Evolutionary conservation across 2,113 vertebrate genomes (phyloP).

Genomic region (Pollachius pollachius): DNA sequence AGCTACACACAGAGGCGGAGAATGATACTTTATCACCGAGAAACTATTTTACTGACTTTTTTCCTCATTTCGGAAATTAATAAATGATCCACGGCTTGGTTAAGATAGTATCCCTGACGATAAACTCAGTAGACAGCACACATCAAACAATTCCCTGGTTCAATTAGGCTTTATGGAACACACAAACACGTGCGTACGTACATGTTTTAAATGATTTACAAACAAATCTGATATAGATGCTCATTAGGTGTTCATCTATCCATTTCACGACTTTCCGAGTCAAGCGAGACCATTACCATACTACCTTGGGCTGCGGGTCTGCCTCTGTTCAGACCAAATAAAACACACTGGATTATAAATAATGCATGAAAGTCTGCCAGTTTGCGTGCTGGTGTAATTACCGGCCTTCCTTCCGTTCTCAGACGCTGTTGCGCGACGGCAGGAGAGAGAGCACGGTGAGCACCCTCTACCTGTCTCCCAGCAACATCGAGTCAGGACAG

Average conservation of each 20-base stretch:
- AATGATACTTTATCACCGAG: too few species aligned
- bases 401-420: conserved; percentile 5
- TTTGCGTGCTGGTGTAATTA: background rate
- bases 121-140: too few species aligned
- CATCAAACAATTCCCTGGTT: too few species aligned
- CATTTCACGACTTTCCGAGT: background rate
- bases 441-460: conserved; percentile 87
- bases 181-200: background rate
- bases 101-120: too few species aligned
- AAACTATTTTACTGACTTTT: too few species aligned
- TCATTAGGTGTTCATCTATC: background rate
- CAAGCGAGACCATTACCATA: background rate
- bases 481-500: conserved; percentile 83
- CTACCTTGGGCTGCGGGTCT: background rate
- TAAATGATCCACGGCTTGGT: too few species aligned
- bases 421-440: conserved; percentile 82
- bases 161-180: too few species aligned
- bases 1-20: too few species aligned
- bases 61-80: too few species aligned
- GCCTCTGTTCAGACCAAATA: background rate
- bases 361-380: background rate
- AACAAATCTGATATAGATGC: background rate
- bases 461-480: conserved; percentile 82
- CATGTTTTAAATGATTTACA: background rate
- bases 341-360: background rate